Conservation (phyloP, 64 coral and sea anemone species). For the Platygyra sinensis region DNA sequence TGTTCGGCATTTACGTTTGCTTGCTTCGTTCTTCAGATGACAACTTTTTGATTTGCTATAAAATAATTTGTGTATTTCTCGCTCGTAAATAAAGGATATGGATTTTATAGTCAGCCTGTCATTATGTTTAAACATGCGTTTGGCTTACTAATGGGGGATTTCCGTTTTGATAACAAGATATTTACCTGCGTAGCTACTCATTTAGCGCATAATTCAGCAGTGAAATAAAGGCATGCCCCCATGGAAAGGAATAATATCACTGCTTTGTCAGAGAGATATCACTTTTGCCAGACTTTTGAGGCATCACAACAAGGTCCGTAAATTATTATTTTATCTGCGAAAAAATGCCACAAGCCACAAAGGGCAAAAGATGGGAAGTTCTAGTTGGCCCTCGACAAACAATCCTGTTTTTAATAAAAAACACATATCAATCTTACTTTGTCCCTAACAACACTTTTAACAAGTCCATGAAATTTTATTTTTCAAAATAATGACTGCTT, state of each 20-base stretch:
- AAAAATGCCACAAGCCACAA: conserved; percentile 10
- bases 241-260: not conserved
- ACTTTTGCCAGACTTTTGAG: not conserved
- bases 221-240: not conserved
- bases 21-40: not conserved
- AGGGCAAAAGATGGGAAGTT: not conserved
- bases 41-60: not conserved
- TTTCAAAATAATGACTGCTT: not conserved
- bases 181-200: not conserved
- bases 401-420: not conserved
- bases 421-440: not conserved
- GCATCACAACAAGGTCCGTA: not conserved
- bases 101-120: not conserved
- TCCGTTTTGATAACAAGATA: conserved; percentile 2
- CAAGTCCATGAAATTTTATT: not conserved
- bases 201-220: not conserved
- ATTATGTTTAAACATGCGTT: not conserved
- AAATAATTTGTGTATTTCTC: conserved; percentile 22
- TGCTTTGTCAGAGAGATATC: not conserved
- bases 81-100: not conserved
- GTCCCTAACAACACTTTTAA: not conserved
- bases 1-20: not conserved
- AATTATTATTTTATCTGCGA: not conserved
- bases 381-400: not conserved
- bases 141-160: conserved; percentile 18